These are phyloP conservation scores for Thalpophila matura DNA, from an alignment of 2,888 invertebrate genomes.

Conservation along the genomic window DNA sequence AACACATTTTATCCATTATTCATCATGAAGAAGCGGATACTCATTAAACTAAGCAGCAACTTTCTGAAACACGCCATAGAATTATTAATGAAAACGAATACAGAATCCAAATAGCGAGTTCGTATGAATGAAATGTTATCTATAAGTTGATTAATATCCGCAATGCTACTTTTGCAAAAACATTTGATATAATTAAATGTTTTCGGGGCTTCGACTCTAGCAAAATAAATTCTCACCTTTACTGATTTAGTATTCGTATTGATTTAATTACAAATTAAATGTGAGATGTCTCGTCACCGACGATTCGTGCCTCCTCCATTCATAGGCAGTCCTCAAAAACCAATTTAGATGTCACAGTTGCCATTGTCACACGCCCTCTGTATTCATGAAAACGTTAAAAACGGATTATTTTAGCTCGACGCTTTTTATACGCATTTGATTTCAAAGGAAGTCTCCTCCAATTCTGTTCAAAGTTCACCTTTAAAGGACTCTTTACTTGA, in stretches of 20 bases:
- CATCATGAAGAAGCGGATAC: constrained; percentile 27
- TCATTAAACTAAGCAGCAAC: constrained; percentile 42
- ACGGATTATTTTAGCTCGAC: constrained; percentile 71
- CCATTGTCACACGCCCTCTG: constrained; percentile 65
- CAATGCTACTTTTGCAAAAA: constrained; percentile 1
- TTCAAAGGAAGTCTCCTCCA: constrained; percentile 46
- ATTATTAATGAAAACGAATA: constrained; percentile 41
- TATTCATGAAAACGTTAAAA: constrained; percentile 74
- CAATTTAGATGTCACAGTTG: constrained; percentile 74
- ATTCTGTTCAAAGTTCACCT: constrained; percentile 38
- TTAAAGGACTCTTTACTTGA: constrained; percentile 33
- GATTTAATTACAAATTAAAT: constrained; percentile 17
- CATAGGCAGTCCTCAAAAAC: constrained; percentile 68
- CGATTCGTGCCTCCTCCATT: constrained; percentile 41
- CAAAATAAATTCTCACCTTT: background rate
- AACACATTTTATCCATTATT: constrained; percentile 44
- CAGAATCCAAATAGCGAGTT: constrained; percentile 19
- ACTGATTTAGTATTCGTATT: constrained; percentile 14
- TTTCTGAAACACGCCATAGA: constrained; percentile 36
- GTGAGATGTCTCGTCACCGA: constrained; percentile 11
- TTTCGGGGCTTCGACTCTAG: background rate
- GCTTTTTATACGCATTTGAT: constrained; percentile 62
- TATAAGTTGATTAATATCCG: constrained; percentile 31
- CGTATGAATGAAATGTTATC: constrained; percentile 31
- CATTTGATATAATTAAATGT: background rate